Evolutionary conservation across 2,888 invertebrate genomes (phyloP).

Genomic region (Meta bourneti): DNA sequence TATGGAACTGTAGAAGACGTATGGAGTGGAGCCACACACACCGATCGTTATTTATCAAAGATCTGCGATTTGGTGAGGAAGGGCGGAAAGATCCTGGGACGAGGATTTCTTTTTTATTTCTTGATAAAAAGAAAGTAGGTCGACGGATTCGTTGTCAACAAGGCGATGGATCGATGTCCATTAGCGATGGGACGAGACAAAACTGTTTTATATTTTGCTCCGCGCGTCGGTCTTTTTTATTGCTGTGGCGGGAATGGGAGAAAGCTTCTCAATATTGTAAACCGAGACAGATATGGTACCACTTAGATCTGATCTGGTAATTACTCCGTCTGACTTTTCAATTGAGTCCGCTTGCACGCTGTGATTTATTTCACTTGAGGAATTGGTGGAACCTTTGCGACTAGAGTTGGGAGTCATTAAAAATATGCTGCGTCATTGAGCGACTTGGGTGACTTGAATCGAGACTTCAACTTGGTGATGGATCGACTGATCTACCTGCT

Average conservation of each 20-base stretch:
- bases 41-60: constrained; percentile 16
- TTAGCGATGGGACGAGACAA: constrained; percentile 13
- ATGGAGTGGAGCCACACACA: not conserved
- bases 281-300: too few species aligned
- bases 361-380: too few species aligned
- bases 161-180: not conserved
- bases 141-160: constrained; percentile 18
- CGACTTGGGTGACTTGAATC: too few species aligned
- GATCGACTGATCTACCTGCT: too few species aligned
- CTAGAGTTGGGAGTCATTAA: too few species aligned
- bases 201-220: constrained; percentile 8
- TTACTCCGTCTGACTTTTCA: constrained; percentile 19
- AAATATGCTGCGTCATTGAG: too few species aligned
- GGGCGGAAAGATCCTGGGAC: not conserved
- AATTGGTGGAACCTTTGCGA: too few species aligned
- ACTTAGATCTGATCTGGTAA: not conserved
- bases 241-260: too few species aligned
- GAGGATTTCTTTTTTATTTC: not conserved
- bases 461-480: too few species aligned
- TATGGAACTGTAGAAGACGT: constrained; percentile 7
- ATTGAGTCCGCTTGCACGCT: not conserved
- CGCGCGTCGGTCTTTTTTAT: not conserved
- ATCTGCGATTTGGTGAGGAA: constrained; percentile 3
- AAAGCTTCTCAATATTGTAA: too few species aligned
- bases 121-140: constrained; percentile 26